These are phyloP conservation scores for Cherax destructor DNA, from an alignment of 1,140 invertebrate genomes.

Conservation along the genomic window DNA sequence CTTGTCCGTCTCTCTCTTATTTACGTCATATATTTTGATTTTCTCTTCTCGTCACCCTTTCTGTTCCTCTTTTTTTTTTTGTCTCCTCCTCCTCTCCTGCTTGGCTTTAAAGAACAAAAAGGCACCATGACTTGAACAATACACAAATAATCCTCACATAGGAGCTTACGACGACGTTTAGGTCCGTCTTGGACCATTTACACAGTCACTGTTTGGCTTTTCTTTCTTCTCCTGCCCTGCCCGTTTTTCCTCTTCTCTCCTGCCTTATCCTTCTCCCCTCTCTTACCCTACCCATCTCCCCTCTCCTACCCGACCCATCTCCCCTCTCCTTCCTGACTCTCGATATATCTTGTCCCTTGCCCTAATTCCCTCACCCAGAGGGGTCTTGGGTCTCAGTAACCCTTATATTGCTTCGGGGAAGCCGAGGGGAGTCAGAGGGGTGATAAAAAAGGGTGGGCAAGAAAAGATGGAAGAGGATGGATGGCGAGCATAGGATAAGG, in stretches of 20 bases:
- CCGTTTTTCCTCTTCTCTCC: not conserved
- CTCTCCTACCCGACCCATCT: not conserved
- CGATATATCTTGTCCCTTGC: conserved; percentile 8
- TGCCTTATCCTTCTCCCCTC: not conserved
- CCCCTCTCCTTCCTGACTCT: not conserved
- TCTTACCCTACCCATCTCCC: not conserved
- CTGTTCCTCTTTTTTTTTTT: too few relatives aligned
- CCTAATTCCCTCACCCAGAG: not conserved
- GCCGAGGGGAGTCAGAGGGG: not conserved
- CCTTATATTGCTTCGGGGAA: conserved; percentile 4
- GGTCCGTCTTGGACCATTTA: too few relatives aligned
- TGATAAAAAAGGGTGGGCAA: not conserved
- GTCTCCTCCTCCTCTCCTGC: too few relatives aligned
- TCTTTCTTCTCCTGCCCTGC: not conserved
- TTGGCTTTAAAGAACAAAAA: too few relatives aligned
- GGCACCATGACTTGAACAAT: too few relatives aligned
- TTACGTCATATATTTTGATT: too few relatives aligned
- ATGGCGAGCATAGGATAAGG: not conserved
- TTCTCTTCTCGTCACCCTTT: too few relatives aligned
- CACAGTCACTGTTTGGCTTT: not conserved
- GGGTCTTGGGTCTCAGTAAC: not conserved
- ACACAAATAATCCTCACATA: too few relatives aligned
- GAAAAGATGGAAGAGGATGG: not conserved
- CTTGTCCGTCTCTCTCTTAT: too few relatives aligned
- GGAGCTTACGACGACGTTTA: too few relatives aligned